phyloP scores from a whole-genome alignment of 2,113 vertebrate genomes.

The Rhagologus leucostigma region DNA sequence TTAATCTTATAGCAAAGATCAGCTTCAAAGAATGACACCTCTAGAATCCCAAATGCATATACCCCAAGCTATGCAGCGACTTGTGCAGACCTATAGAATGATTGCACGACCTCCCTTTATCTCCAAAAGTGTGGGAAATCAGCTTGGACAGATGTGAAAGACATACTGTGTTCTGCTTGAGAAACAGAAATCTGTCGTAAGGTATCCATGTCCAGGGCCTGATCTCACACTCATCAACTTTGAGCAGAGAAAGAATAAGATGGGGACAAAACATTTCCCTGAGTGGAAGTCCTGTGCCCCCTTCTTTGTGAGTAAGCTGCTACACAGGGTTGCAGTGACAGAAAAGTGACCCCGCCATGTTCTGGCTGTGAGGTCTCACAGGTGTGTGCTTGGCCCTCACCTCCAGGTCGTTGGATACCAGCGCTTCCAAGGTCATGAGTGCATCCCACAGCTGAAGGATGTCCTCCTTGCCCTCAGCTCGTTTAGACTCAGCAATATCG shows the following conservation, averaged over 20 bases:
- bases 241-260: neutral
- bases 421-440: slow-evolving; percentile 81
- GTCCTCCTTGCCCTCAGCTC: slow-evolving; percentile 49
- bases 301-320: neutral
- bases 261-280: neutral
- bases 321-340: neutral
- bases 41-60: neutral
- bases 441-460: slow-evolving; percentile 67
- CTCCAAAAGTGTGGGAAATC: neutral
- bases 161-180: neutral
- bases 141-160: neutral
- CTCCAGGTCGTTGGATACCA: slow-evolving; percentile 81
- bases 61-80: neutral
- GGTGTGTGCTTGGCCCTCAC: slow-evolving; percentile 58
- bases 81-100: neutral
- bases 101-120: neutral
- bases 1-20: slow-evolving; percentile 22
- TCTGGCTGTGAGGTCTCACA: neutral
- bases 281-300: neutral
- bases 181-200: neutral
- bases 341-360: rapidly evolving
- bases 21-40: slow-evolving; percentile 31
- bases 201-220: neutral
- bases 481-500: slow-evolving; percentile 29
- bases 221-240: neutral